Conservation (phyloP, 92 coral and sea anemone genomes). For the Actinernus sp. region DNA sequence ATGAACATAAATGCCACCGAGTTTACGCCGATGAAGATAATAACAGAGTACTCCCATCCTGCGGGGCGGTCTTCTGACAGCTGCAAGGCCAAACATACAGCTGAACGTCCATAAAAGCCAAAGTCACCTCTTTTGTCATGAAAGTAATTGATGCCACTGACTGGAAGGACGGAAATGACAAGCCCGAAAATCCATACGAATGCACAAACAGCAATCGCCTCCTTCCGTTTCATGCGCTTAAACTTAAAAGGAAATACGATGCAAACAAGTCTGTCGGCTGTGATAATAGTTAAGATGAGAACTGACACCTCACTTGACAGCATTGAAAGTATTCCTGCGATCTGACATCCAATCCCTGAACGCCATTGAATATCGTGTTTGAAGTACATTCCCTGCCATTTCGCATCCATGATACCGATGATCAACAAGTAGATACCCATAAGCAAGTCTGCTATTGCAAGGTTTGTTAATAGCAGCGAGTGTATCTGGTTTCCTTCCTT, state of each 20-base stretch:
- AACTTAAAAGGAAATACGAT: slow-evolving; percentile 63
- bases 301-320: slow-evolving; percentile 70
- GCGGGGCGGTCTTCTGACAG: slow-evolving; percentile 60
- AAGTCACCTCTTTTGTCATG: slow-evolving; percentile 35
- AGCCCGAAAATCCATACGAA: slow-evolving; percentile 38
- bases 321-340: slow-evolving; percentile 60
- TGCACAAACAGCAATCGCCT: slow-evolving; percentile 22
- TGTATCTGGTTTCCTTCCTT: slow-evolving; percentile 39
- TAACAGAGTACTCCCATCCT: slow-evolving; percentile 74
- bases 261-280: slow-evolving; percentile 63
- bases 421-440: slow-evolving; percentile 65
- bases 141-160: slow-evolving; percentile 47
- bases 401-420: slow-evolving; percentile 51
- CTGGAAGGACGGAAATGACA: slow-evolving; percentile 37
- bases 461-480: slow-evolving; percentile 54
- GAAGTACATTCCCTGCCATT: slow-evolving; percentile 74
- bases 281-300: slow-evolving; percentile 41
- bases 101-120: slow-evolving; percentile 74
- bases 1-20: slow-evolving; percentile 64
- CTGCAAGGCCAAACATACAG: slow-evolving; percentile 68
- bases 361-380: slow-evolving; percentile 69
- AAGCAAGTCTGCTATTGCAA: slow-evolving; percentile 61
- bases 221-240: slow-evolving; percentile 25
- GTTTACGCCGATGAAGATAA: slow-evolving; percentile 59
- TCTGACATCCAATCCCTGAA: slow-evolving; percentile 52